Evolutionary conservation across 2,888 invertebrate species (phyloP), one percentile per base, ranked within the genome.

Genomic region (Ophion slaviceki): DNA sequence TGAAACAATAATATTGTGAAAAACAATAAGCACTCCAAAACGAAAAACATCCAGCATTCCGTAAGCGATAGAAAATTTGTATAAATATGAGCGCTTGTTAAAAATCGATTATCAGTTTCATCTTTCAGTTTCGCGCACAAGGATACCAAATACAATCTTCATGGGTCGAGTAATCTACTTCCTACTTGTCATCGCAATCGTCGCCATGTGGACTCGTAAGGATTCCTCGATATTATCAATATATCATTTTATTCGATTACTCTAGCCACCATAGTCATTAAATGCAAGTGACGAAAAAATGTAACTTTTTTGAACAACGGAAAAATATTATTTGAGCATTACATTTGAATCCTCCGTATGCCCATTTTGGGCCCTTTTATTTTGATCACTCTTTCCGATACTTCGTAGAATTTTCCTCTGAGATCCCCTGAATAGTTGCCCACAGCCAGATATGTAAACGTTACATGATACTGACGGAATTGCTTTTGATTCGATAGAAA

Each of bases 181-280:
- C 59, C 40, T 74, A n/a, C 7, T 24, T 11, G 40, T 74, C 45
- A 6, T 61, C 24, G 74, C 74, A 61, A 61, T 74, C 17, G 24
- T 74, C 17, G 61, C 61, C 7, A 45, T 74, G 14, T 74, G 47
- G 20, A 47, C 61, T 61, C 61, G 74, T 74, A 74, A 74, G 61
- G 14, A 74, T 74, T 24, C 2, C 36, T 62, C 24, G 4, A 40
- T 14, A 14, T 14, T 17, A 14, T 64, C 36, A 2, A 61, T 61
- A 5, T 61, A 20, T 20, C 57, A 14, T 53, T 53, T 20, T 61
- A 17, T n/a, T 8, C n/a, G 4, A 61, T 61, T 61, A 61, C 17
- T n/a, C n/a, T 20, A 2, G 11, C 59, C n/a, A 61, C 14, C 3
- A 14, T 47, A 14, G 2, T 3, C 11, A 14, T 14, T 47, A 47